Base-by-base conservation (phyloP, 2,797 vertebrate genomes). In the Etheostoma nigrum region DNA sequence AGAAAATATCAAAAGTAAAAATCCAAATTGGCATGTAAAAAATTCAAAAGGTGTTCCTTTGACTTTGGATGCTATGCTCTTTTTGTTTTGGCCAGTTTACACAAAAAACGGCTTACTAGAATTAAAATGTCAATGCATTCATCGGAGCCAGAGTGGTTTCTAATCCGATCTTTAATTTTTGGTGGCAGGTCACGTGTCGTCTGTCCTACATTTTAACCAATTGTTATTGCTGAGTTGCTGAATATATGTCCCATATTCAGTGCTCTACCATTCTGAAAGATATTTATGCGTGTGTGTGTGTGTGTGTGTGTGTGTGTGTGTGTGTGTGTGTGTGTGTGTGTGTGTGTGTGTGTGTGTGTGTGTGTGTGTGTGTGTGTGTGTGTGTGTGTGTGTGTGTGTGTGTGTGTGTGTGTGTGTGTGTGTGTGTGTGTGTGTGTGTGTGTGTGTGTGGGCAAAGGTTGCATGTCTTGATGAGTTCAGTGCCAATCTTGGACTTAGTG, bases 61-160 rank as follows among this genome's bases (percentile, higher is more conserved):
- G 58, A 85, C 89, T 91, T 86, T 84, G 67, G 74, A 91, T 72
- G 52, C 19, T 52, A 36, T 33, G 14, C 23, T 64, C 65, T 72
- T 52, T 68, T 33, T 81, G 30, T 74, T 77, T 71, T 23, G 27
- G 63, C 48, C 53, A 21, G 18, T 72, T 76, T 55, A 73, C 66
- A 72, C 42, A n/a, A 63, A 51, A 72, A 64, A 76, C 13, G 4
- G 18, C 64, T 59, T 21, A 51, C 30, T 72, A 14, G 74, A 81
- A 74, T 72, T 42, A 21, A 82, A 87, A 84, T 86, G 74, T 84
- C 66, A 71, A 47, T 60, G 48, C 79, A 72, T 85, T 84, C 59
- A 67, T 55, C 10, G 18, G 27, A 64, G 64, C 30, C 16, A 4
- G 15, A n/a, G 33, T 49, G 67, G 51, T 40, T 58, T 61, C 59